Base-by-base conservation (phyloP, 2,797 vertebrate species). In the Melanogrammus aeglefinus region DNA sequence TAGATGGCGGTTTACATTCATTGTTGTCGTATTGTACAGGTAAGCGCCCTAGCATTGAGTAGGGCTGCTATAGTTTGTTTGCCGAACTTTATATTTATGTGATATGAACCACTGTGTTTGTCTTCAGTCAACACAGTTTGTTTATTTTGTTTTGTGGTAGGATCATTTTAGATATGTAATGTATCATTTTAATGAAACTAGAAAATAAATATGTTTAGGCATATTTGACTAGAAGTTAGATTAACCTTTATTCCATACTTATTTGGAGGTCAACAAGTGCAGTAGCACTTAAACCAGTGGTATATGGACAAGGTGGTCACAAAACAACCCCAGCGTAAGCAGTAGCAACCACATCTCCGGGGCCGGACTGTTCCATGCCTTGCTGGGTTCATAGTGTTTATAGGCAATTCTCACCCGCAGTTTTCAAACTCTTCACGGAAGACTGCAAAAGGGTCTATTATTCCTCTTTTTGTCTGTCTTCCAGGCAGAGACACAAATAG, bases 401-500 rank as follows among this genome's bases (percentile, higher is more conserved):
- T 63, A 82, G 87, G 85, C 75, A 83, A 80, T 80, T 80, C 77
- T 88, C 83, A 84, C 86, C 86, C 87, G 85, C 87, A 87, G 89
- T 87, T 89, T 85, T 82, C 74, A 89, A 86, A 88, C 81, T 81
- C 88, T 90, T 83, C 77, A 76, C 86, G 83, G 85, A 86, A 86
- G 88, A 89, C 83, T 85, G 83, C 85, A 82, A 82, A 76, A 86
- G 86, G 38, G 77, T 89, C 89, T 89, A 88, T 90, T 90, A 90
- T 81, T 77, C 79, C 39, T 36, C 76, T 80, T 79, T 35, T 75
- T 80, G 81, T 81, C 73, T 57, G 76, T 86, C 88, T 88, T 91
- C 86, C 0, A 87, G 91, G 87, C 88, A 92, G 81, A 77, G 81
- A 86, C 89, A 88, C 88, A 91, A 92, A 93, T 91, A 93, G 90